Evolutionary conservation across 2,888 invertebrate genomes (phyloP), one percentile per base, ranked within the genome.

Genomic region (Thyatira batis): DNA sequence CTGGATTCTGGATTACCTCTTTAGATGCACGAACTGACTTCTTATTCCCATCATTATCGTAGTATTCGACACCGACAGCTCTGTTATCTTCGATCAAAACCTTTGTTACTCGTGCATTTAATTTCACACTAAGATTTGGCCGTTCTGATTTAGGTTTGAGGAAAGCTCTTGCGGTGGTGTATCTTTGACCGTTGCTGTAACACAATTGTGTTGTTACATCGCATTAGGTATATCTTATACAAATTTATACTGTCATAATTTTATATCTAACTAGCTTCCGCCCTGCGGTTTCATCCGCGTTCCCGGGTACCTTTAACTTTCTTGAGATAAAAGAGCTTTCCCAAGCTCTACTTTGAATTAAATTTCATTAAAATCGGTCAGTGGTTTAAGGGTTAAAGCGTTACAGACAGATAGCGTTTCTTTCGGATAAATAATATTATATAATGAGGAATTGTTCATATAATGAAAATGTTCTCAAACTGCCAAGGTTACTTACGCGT

Each of bases 131-230:
- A 0, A 95, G 85, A 72, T 95, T 95, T 0, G 85, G 84, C 2
- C 93, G 84, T 43, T 87, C 65, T 1, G 93, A 86, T 45, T 76
- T 73, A 0, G 83, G 82, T 44, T 69, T 66, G 13, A 87, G 78
- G 73, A 90, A 95, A 0, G 94, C 94, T 45, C 93, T 78, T 0
- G 95, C 93, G 39, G 93, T 89, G 54, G 94, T 94, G 50, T 93
- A 84, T 1, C 95, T 87, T 17, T 93, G 93, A 0, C 95, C 95
- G 52, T 93, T 76, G 23, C 94, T 94, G 71, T n/a, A 53, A 51
- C 45, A 25, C 39, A 9, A 33, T 43, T 46, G 33, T 8, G 23
- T 25, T 10, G 27, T 28, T n/a, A n/a, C n/a, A n/a, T n/a, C n/a
- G n/a, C n/a, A n/a, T n/a, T n/a, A n/a, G n/a, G n/a, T n/a, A n/a